Evolutionary conservation across 2,888 invertebrate species (phyloP).

Genomic region (Sarcophaga rosellei): DNA sequence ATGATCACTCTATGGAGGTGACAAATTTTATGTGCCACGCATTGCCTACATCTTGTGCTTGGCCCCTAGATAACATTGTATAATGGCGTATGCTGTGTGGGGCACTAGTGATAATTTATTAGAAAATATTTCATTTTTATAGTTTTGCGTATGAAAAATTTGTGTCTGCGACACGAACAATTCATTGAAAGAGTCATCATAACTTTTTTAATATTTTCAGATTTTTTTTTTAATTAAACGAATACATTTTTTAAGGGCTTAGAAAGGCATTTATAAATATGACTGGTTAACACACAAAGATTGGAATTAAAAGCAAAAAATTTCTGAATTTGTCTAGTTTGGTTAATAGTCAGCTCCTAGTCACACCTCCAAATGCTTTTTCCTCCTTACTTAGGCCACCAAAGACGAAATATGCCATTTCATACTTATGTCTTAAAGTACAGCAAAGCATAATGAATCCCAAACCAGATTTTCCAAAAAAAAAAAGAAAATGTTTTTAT

Average conservation of each 20-base stretch:
- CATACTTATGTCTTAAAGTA: too few relatives aligned
- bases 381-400: too few relatives aligned
- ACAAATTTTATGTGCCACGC: background rate
- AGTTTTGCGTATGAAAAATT: conserved; percentile 9
- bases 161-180: background rate
- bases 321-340: too few relatives aligned
- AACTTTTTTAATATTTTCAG: background rate
- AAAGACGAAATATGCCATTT: too few relatives aligned
- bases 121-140: conserved; percentile 45
- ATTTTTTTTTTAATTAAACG: background rate
- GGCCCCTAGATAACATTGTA: too few relatives aligned
- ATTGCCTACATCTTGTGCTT: background rate
- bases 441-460: too few relatives aligned
- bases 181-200: background rate
- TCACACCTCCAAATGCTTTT: too few relatives aligned
- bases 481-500: too few relatives aligned
- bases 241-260: background rate
- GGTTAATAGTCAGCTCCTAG: too few relatives aligned
- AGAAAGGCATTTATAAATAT: background rate
- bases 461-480: too few relatives aligned
- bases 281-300: too few relatives aligned
- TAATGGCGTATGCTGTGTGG: background rate
- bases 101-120: conserved; percentile 15
- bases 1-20: conserved; percentile 8
- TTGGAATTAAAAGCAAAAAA: too few relatives aligned